Evolutionary conservation across 2,888 invertebrate species (phyloP).

Genomic region (Deilephila elpenor): DNA sequence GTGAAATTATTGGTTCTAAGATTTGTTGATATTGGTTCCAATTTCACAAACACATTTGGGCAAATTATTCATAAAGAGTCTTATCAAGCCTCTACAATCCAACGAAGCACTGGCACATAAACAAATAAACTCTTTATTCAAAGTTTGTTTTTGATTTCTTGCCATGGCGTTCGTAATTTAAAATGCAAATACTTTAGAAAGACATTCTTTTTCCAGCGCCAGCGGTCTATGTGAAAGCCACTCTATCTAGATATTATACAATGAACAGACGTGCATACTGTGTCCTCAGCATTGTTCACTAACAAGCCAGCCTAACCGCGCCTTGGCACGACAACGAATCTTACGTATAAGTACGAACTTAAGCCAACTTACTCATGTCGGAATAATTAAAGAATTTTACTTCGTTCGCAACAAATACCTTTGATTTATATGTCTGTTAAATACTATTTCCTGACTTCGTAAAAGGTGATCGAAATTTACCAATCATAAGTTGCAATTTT

Average conservation of each 20-base stretch:
- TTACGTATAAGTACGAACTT: slow-evolving; percentile 51
- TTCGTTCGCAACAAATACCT: not conserved
- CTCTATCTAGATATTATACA: slow-evolving; percentile 52
- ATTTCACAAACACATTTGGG: too few relatives aligned
- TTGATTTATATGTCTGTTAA: not conserved
- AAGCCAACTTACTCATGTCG: slow-evolving; percentile 22
- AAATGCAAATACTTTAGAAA: slow-evolving; percentile 51
- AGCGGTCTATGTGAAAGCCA: slow-evolving; percentile 30
- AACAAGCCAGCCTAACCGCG: slow-evolving; percentile 77
- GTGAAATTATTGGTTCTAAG: not conserved
- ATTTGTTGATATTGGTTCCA: not conserved
- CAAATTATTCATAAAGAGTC: not conserved
- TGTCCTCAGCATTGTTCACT: slow-evolving; percentile 73
- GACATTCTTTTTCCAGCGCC: slow-evolving; percentile 45
- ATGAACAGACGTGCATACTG: slow-evolving; percentile 55
- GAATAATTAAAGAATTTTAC: slow-evolving; percentile 21
- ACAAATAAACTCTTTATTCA: slow-evolving; percentile 1
- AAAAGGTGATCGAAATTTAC: not conserved
- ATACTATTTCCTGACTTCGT: not conserved
- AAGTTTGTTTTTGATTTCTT: slow-evolving; percentile 30
- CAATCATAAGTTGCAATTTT: not conserved
- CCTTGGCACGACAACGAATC: slow-evolving; percentile 68
- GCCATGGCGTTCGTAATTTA: slow-evolving; percentile 34
- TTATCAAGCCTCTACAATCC: not conserved
- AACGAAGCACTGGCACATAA: slow-evolving; percentile 1